phyloP scores from a whole-genome alignment of 2,797 vertebrate species.

The Helarctos malayanus region DNA sequence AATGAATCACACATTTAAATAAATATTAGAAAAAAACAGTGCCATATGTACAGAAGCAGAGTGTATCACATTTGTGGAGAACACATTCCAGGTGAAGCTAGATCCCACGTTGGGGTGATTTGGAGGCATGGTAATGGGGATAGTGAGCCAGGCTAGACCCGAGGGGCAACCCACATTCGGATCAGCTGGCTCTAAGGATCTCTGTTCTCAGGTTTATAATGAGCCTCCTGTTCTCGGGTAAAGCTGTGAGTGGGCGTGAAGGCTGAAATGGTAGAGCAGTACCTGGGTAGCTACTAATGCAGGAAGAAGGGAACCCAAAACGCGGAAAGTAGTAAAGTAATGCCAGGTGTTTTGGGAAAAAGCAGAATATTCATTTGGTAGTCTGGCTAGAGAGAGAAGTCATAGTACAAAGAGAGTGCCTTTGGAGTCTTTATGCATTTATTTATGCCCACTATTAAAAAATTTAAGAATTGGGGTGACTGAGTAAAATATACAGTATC shows the following conservation, averaged over 20 bases:
- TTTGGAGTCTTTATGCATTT: not conserved
- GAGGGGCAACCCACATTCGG: not conserved
- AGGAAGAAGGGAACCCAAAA: not conserved
- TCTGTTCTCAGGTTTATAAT: not conserved
- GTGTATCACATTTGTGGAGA: slow-evolving; percentile 38
- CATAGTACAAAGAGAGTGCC: slow-evolving; percentile 7
- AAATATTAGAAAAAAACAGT: not conserved
- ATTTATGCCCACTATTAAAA: not conserved
- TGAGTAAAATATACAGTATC: slow-evolving; percentile 24
- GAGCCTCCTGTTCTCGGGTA: not conserved
- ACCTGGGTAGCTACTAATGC: not conserved
- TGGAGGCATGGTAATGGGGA: not conserved
- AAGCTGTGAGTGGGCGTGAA: not conserved
- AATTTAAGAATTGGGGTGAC: not conserved
- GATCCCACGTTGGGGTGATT: not conserved
- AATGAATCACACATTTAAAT: slow-evolving; percentile 35
- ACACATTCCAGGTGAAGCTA: not conserved
- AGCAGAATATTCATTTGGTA: slow-evolving; percentile 16
- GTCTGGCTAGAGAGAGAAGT: slow-evolving; percentile 17
- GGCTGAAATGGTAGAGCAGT: not conserved
- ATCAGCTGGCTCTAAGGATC: not conserved
- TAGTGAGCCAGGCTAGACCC: not conserved
- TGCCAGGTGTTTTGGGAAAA: not conserved
- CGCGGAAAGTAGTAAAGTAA: not conserved
- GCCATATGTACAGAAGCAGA: not conserved